A percentile compares a stretch with the other conserved stretches of the same genome.
These are phyloP conservation scores for Carollia perspicillata DNA, from an alignment of 2,113 vertebrate genomes.

Conservation along the genomic window DNA sequence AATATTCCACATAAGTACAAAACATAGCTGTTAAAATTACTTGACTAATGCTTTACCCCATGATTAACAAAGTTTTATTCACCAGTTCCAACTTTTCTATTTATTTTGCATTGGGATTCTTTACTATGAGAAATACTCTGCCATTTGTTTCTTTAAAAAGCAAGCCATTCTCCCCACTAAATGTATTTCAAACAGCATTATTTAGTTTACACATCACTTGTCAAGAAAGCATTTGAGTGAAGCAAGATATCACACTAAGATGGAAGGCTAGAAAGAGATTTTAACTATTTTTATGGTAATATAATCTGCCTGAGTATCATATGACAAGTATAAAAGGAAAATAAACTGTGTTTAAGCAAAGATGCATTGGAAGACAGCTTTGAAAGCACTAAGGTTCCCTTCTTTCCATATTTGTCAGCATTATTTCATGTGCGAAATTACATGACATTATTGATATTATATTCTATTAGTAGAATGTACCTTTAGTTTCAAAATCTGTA, in stretches of 20 bases:
- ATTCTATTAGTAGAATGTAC: background rate
- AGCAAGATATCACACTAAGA: background rate
- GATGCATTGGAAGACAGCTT: background rate
- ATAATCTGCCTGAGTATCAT: background rate
- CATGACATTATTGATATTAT: background rate
- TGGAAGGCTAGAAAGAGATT: background rate
- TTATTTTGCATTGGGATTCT: background rate
- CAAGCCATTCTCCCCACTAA: background rate
- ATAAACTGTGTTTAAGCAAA: background rate
- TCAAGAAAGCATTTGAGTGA: background rate
- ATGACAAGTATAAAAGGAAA: conserved; percentile 16
- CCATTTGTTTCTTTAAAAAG: background rate
- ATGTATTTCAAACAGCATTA: conserved; percentile 3
- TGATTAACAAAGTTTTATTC: conserved; percentile 18
- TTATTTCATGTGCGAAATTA: background rate
- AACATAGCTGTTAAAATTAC: background rate
- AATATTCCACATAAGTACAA: conserved; percentile 4
- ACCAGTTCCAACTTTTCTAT: background rate
- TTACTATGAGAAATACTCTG: background rate
- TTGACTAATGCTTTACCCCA: background rate
- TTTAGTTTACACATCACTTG: background rate
- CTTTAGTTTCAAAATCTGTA: background rate
- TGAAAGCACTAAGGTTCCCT: background rate
- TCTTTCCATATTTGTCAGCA: background rate
- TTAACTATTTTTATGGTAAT: background rate